Evolutionary conservation across 2,888 invertebrate genomes (phyloP), one percentile per base, ranked within the genome.

Genomic region (Volucella inflata): DNA sequence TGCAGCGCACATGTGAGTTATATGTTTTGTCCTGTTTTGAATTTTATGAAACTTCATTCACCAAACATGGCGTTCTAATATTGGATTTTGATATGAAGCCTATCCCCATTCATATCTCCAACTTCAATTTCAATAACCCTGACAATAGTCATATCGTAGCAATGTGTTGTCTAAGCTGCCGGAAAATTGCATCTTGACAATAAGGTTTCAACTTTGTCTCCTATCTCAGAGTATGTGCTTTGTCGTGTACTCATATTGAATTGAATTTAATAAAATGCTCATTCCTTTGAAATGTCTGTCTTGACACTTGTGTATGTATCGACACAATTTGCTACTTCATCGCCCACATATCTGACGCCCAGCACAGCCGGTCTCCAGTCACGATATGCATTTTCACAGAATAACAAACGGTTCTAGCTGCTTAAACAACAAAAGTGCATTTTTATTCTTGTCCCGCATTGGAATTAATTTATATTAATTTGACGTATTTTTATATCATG

Each of bases 391-490:
- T 21, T 76, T 59, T 53, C 60, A 75, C 48, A 59, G 64, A 38
- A 71, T 57, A 65, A 72, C 59, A 72, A 75, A 46, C 40, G 38
- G 51, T 30, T 30, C 17, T 60, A 46, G 21, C 21, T 16, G 8
- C 9, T n/a, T 36, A 10, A 38, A 21, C 11, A 11, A 50, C 50
- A 14, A 53, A 16, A 12, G n/a, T 50, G 67, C 59, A 30, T 44
- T 78, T 67, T 57, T 30, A 74, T 83, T 83, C 78, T 67, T 83
- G 78, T 83, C 83, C 78, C 83, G 78, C 83, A 83, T 78, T 44
- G 62, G 83, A 83, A 83, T 83, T 78, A 83, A 83, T 83, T 78
- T 72, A 83, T 78, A 83, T 83, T 78, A 83, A 83, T 83, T 83
- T 78, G 78, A 83, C 72, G 78, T 68, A 78, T 74, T 83, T 82